These are phyloP conservation scores for Dendronephthya gigantea DNA, from an alignment of 64 coral and sea anemone genomes.

Conservation along the genomic window DNA sequence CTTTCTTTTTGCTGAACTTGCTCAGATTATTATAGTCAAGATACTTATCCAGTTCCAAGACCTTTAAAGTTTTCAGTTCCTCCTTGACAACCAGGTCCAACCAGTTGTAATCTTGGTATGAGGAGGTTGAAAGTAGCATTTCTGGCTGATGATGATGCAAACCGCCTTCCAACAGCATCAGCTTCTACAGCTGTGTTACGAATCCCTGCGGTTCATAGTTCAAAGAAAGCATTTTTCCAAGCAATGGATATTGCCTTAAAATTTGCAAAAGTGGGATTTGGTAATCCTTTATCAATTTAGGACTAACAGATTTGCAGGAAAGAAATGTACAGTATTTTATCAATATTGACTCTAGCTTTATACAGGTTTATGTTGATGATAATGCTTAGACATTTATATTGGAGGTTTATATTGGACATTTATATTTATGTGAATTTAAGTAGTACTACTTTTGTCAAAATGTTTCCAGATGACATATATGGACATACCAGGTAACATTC, in stretches of 20 bases:
- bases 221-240: background rate
- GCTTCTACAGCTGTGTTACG: background rate
- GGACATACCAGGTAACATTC: no score
- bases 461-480: no score
- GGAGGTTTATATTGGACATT: no score
- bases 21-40: slow-evolving; percentile 22
- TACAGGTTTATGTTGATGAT: no score
- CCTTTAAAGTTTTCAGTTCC: slow-evolving; percentile 13
- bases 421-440: no score
- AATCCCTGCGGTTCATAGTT: background rate
- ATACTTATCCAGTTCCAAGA: slow-evolving; percentile 32
- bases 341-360: background rate
- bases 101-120: slow-evolving; percentile 38
- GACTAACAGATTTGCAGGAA: background rate
- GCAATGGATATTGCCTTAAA: slow-evolving; percentile 6
- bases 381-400: no score
- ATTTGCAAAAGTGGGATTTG: slow-evolving; percentile 1
- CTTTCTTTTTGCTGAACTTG: slow-evolving; percentile 29
- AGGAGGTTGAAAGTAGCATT: background rate
- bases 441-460: no score
- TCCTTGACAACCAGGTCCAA: slow-evolving; percentile 19
- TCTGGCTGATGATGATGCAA: slow-evolving; percentile 5
- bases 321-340: background rate
- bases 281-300: background rate
- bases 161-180: background rate